Base-by-base conservation (phyloP, 2,888 invertebrate genomes). In the Drosophila melanosoma region DNA sequence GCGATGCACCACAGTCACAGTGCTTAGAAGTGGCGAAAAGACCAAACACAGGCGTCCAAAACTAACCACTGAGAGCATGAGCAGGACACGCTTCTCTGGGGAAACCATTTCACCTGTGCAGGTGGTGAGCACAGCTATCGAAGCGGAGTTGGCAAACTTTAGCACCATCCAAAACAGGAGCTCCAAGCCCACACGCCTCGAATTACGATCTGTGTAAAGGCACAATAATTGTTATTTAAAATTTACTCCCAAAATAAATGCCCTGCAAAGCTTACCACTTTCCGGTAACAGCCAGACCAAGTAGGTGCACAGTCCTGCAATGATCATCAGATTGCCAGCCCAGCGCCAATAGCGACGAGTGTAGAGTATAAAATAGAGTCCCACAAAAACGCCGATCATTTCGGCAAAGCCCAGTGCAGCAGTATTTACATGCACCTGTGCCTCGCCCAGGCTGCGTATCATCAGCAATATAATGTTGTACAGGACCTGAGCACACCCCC, bases 381-480 rank as follows among this genome's bases (percentile, higher is more conserved):
- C 93, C 56, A 92, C 79, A 53, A 93, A 91, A 1, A 93, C 85
- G 29, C 93, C 93, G 20, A 92, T 38, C 90, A 93, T 93, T 82
- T 93, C 93, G 2, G 93, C 91, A 29, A 93, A 89, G n/a, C 92
- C 94, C 81, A 93, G 79, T 12, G 93, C 90, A 0, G 91, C 92
- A 0, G 93, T 93, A 63, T 93, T 93, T 5, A 92, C 86, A 58
- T 92, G 92, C 15, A 94, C 86, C 63, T 93, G 91, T 23, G 91
- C 88, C 2, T 91, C 88, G 5, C 93, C 93, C 76, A 93, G 83
- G 17, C 91, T 91, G 42, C 93, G 88, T 36, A 93, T 93, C 87
- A 93, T 93, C 3, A 94, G 76, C 40, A 94, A 80, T 72, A 92
- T 92, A 1, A 93, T 93, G 64, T 93, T 93, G 54, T 93, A 93